Evolutionary conservation across 2,113 vertebrate species (phyloP), one percentile per base, ranked within the genome.

Genomic region (Reinhardtius hippoglossoides): DNA sequence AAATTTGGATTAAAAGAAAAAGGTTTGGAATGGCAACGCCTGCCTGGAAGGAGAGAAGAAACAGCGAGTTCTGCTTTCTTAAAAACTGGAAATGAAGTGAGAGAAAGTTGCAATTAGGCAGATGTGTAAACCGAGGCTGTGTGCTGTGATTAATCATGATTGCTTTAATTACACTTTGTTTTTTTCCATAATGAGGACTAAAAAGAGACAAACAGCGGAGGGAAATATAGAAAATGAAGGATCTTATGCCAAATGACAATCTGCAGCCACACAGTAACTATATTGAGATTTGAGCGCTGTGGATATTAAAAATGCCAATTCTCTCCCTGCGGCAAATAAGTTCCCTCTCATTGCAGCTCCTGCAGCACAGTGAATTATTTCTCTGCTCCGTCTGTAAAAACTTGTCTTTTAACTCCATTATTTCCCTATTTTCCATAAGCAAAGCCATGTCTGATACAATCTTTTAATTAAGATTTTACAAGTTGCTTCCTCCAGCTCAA

Each of bases 401-500:
- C 73, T 76, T 84, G 80, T 78, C 87, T 88, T 91, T 91, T 89
- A 90, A 91, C 86, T 92, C 76, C 76, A 88, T 89, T 93, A 89
- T 88, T 91, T 88, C 81, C 46, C 79, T 87, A 85, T 89, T 91
- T 88, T 85, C 82, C 87, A 87, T 76, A 92, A 87, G 82, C 92
- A 92, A 91, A 85, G 85, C 65, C 58, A 27, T 21, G 83, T 85
- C 87, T 85, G 92, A 93, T 93, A 90, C 68, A 82, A 93, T 92
- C 92, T 93, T 92, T 93, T 94, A 94, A 95, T 94, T 93, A 94
- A 90, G 90, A 93, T 56, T 88, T 85, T 84, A 89, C 82, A 87
- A 88, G 85, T 88, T 89, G 81, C 89, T 88, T 91, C 87, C 80
- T 72, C 64, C 63, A 80, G 82, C 84, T 85, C 44, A 46, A 80